phyloP scores from a whole-genome alignment of 2,888 invertebrate species.

The Zhengitettix transpicula region DNA sequence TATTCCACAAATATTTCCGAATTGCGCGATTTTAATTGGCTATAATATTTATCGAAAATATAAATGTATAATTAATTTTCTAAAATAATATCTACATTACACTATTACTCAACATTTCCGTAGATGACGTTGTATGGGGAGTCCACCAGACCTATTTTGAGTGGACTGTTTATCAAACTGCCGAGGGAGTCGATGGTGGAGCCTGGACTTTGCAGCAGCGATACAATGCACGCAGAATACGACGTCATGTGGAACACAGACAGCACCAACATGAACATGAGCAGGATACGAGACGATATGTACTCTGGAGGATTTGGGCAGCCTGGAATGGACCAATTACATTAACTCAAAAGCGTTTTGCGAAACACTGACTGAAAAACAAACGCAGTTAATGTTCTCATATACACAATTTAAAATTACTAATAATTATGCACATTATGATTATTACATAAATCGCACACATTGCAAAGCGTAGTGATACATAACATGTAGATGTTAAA shows the following conservation, averaged over 20 bases:
- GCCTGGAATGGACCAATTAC: not conserved
- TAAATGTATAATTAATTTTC: no score
- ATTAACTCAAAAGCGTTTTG: not conserved
- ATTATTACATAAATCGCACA: no score
- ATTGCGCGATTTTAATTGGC: no score
- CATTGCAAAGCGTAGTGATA: no score
- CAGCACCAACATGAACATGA: not conserved
- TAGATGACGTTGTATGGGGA: not conserved
- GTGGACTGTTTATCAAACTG: not conserved
- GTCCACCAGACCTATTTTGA: not conserved
- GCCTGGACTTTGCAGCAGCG: not conserved
- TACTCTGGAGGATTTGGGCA: not conserved
- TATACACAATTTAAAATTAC: no score
- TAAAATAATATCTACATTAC: no score
- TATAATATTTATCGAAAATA: no score
- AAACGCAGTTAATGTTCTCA: no score
- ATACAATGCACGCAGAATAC: constrained; percentile 2
- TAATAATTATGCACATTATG: no score
- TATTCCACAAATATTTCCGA: no score
- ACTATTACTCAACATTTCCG: not conserved
- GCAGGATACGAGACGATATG: not conserved
- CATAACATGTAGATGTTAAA: no score
- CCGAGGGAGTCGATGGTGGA: not conserved
- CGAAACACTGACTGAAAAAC: not conserved
- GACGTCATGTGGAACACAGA: constrained; percentile 2